Evolutionary conservation across 2,888 invertebrate species (phyloP).

Genomic region (Rhaphigaster nebulosa): DNA sequence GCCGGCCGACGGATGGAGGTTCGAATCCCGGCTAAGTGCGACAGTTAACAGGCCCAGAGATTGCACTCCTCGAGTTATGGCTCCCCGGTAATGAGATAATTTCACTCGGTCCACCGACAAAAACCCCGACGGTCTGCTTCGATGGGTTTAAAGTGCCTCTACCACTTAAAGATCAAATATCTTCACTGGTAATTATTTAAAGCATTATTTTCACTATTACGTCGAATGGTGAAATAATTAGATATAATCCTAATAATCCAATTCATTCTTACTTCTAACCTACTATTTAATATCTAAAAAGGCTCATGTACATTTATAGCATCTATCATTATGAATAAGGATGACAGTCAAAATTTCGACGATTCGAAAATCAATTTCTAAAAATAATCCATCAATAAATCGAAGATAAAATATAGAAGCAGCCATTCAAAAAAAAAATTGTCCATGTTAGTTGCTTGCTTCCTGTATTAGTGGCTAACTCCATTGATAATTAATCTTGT

Average conservation of each 20-base stretch:
- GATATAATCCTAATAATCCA: neutral
- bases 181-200: neutral
- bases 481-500: too few relatives aligned
- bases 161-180: neutral
- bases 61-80: neutral
- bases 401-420: too few relatives aligned
- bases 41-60: constrained; percentile 16
- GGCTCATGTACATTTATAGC: too few relatives aligned
- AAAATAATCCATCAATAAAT: too few relatives aligned
- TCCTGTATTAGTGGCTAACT: too few relatives aligned
- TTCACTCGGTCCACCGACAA: neutral
- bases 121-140: neutral
- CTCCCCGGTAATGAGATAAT: constrained; percentile 12
- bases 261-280: too few relatives aligned
- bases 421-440: too few relatives aligned
- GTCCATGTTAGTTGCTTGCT: too few relatives aligned
- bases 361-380: too few relatives aligned
- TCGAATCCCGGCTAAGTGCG: neutral
- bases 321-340: too few relatives aligned
- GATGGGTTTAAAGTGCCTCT: neutral
- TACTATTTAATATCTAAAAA: neutral
- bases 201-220: neutral
- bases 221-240: neutral
- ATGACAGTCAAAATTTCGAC: too few relatives aligned
- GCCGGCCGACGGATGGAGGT: neutral